Base-by-base conservation (phyloP, 2,113 vertebrate species). In the Physeter macrocephalus region DNA sequence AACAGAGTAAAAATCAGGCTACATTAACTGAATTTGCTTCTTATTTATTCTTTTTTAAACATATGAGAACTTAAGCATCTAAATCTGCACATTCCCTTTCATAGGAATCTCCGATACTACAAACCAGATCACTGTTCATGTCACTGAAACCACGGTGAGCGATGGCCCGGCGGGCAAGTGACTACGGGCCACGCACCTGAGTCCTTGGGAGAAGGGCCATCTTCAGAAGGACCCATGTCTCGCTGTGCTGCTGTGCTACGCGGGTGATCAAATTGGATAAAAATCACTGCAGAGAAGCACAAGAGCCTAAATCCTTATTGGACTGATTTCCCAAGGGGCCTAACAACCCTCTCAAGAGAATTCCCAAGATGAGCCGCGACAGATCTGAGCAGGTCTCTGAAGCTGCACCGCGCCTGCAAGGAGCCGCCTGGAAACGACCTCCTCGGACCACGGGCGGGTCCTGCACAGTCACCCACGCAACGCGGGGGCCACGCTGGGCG, bases 161-260 rank as follows among this genome's bases (percentile, higher is more conserved):
- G 21, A 61, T 1, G 54, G 59, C 23, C 59, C 9, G 21, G 59
- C 2, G 59, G 57, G 8, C 59, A 8, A 27, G 23, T 0, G 23
- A 25, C 59, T 1, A 9, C 59, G 10, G 21, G 15, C 34, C 13
- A 9, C 12, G 3, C 18, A 3, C 5, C 67, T 8, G 17, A 3
- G 69, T 13, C 17, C 64, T 21, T 4, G 52, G 59, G 57, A 72
- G 57, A 27, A 17, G 29, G 41, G 27, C 15, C 27, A 1, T 3
- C 49, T 18, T 6, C 1, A 14, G 9, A 13, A 52, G 9, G 39
- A 46, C 52, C 27, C 49, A 4, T 3, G 4, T 21, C 39, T 41
- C 12, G 6, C 2, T 2, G 0, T 1, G 59, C 25, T 0, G 5
- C 29, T 0, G 20, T 15, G 36, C 57, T 1, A 12, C 5, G 8